phyloP scores from a whole-genome alignment of 2,797 vertebrate species.

The Coluber constrictor region DNA sequence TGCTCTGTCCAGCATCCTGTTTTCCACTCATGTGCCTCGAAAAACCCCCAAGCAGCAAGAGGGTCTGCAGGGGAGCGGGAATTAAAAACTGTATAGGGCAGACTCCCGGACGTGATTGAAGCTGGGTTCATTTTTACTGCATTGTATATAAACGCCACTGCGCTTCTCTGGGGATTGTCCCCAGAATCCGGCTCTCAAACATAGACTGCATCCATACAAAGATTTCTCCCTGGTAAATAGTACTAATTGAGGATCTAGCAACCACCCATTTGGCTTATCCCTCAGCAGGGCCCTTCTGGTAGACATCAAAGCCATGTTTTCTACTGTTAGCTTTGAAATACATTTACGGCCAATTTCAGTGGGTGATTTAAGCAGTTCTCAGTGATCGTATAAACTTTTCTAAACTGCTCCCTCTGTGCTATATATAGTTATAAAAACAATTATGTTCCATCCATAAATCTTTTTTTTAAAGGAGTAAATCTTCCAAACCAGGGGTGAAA shows the following conservation, averaged over 20 bases:
- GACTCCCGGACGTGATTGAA: not conserved
- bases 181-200: not conserved
- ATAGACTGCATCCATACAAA: not conserved
- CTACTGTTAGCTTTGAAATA: not conserved
- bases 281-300: not conserved
- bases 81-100: too few relatives aligned
- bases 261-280: not conserved
- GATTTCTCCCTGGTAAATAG: not conserved
- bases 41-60: not conserved
- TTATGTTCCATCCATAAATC: not conserved
- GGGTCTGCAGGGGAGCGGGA: not conserved
- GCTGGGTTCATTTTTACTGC: not conserved
- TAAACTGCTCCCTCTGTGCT: not conserved
- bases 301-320: not conserved
- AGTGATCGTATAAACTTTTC: not conserved
- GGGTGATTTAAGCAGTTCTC: not conserved
- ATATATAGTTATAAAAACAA: not conserved
- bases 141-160: not conserved
- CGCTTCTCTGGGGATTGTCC: not conserved
- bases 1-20: not conserved
- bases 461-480: not conserved
- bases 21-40: not conserved
- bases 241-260: not conserved
- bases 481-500: not conserved
- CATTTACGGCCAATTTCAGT: not conserved